Evolutionary conservation across 23 tunicate species (phyloP).

Genomic region (Diplosoma virens): DNA sequence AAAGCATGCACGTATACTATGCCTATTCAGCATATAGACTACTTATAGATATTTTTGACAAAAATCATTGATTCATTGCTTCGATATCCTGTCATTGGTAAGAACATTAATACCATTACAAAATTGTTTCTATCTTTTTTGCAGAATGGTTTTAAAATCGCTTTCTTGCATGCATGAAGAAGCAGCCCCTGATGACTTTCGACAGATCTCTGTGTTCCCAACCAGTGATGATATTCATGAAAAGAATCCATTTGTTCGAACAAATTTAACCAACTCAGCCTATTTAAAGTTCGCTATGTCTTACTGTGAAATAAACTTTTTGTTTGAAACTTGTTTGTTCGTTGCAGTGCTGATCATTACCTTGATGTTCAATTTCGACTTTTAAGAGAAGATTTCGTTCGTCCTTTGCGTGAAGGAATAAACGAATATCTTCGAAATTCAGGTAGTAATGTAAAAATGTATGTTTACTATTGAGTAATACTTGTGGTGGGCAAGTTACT

Average conservation of each 20-base stretch:
- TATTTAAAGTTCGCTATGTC: not conserved
- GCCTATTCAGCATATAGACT: no score
- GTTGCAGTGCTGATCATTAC: constrained; percentile 56
- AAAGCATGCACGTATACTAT: no score
- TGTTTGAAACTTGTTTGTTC: no score
- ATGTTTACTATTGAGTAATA: no score
- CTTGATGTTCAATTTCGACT: constrained; percentile 76
- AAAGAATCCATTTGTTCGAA: constrained; percentile 55
- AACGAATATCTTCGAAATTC: constrained; percentile 13
- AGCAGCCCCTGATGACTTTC: constrained; percentile 73
- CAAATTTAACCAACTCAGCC: constrained; percentile 34
- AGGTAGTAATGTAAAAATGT: not conserved
- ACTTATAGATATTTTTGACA: no score
- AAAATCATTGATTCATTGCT: no score
- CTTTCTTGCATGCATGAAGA: constrained; percentile 38
- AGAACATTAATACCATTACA: no score
- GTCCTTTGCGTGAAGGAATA: constrained; percentile 69
- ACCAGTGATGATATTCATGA: constrained; percentile 36
- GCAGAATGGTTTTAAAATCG: no score
- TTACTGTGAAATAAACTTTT: no score
- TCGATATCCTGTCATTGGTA: no score
- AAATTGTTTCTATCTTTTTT: no score
- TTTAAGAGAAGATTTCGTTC: constrained; percentile 65
- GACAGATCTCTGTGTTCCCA: constrained; percentile 75
- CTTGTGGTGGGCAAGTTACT: no score